These are phyloP conservation scores for Zootoca vivipara DNA, from an alignment of 2,113 vertebrate species.

Conservation along the genomic window DNA sequence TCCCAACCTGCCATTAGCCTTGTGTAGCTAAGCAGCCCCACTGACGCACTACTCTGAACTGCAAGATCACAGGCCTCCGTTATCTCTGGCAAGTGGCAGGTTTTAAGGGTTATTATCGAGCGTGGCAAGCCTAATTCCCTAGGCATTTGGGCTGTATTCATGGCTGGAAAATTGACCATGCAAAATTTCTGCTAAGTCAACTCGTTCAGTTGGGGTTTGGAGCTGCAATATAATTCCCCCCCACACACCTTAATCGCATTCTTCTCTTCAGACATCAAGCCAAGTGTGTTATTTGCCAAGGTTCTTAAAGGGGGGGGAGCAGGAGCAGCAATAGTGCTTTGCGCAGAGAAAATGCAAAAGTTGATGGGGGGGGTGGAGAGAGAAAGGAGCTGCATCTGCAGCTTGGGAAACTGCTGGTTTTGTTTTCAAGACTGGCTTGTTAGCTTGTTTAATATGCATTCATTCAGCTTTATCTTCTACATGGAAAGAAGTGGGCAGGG, in stretches of 20 bases:
- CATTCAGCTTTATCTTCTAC: constrained; percentile 1
- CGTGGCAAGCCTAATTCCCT: not conserved
- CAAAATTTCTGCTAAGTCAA: constrained; percentile 18
- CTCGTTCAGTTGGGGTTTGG: not conserved
- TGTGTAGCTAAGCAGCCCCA: no score
- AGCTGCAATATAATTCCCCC: not conserved
- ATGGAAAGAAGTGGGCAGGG: not conserved
- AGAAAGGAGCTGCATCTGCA: constrained; percentile 20
- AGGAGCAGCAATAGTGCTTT: not conserved
- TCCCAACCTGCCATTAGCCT: not conserved
- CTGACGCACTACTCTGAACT: not conserved
- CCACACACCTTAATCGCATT: not conserved
- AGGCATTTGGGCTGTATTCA: not conserved
- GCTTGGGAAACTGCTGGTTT: constrained; percentile 28
- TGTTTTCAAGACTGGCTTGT: not conserved
- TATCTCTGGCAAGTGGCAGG: not conserved
- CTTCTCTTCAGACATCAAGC: not conserved
- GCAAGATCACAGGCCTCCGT: not conserved
- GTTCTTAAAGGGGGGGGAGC: not conserved
- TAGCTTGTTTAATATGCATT: constrained; percentile 1
- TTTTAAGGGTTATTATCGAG: not conserved
- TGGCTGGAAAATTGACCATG: constrained; percentile 1
- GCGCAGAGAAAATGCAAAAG: constrained; percentile 16
- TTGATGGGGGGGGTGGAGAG: not conserved
- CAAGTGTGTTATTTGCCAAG: not conserved